Conservation (phyloP, 2,888 invertebrate genomes). For the Antheraea assamensis region DNA sequence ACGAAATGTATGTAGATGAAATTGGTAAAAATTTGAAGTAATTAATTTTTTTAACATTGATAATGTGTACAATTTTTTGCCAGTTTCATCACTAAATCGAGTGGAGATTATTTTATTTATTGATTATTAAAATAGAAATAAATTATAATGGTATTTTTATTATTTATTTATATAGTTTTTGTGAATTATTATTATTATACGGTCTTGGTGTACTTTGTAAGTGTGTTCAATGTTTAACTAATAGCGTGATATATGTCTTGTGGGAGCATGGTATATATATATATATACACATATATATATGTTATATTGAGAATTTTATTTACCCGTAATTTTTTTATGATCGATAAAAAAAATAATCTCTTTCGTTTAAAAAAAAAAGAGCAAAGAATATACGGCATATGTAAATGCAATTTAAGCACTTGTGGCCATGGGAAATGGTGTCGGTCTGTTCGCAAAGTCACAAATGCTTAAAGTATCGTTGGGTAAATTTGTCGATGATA, state of each 20-base stretch:
- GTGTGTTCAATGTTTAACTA: slow-evolving; percentile 68
- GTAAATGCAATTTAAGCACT: slow-evolving; percentile 70
- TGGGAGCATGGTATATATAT: slow-evolving; percentile 67
- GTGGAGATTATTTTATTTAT: slow-evolving; percentile 77
- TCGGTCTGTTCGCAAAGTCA: slow-evolving; percentile 23
- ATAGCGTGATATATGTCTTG: slow-evolving; percentile 65
- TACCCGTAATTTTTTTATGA: too few species aligned
- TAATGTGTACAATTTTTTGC: slow-evolving; percentile 35
- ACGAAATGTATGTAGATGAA: slow-evolving; percentile 37
- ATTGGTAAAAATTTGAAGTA: slow-evolving; percentile 45
- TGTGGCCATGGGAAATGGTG: slow-evolving; percentile 34
- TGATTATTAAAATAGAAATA: slow-evolving; percentile 44
- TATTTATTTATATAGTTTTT: slow-evolving; percentile 35
- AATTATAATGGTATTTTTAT: slow-evolving; percentile 24
- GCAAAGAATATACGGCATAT: slow-evolving; percentile 57
- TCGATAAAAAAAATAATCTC: slow-evolving; percentile 75
- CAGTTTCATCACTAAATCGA: slow-evolving; percentile 46
- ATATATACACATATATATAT: too few species aligned
- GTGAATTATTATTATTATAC: slow-evolving; percentile 27
- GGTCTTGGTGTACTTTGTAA: slow-evolving; percentile 57
- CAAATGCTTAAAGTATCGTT: slow-evolving; percentile 50
- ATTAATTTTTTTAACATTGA: too few species aligned
- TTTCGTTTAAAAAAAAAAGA: slow-evolving; percentile 43
- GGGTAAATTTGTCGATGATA: slow-evolving; percentile 35
- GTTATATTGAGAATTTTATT: slow-evolving; percentile 36